Conservation (phyloP, 2,888 invertebrate genomes). For the Chrysolina americana region DNA sequence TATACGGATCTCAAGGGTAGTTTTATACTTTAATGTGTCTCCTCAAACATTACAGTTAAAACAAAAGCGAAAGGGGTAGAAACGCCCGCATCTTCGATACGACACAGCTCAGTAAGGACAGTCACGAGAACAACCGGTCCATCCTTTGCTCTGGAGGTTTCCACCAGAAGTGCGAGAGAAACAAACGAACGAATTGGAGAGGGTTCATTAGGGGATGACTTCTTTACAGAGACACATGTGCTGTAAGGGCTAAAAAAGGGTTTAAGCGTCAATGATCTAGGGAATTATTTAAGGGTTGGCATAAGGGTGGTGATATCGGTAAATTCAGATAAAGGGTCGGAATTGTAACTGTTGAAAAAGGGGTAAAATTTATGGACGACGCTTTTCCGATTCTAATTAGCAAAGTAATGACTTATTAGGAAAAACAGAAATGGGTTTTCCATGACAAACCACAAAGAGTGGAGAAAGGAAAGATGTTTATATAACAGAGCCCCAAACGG, state of each 20-base stretch:
- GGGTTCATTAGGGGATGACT: constrained; percentile 50
- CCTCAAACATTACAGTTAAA: constrained; percentile 63
- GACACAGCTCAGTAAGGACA: constrained; percentile 4
- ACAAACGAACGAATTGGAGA: constrained; percentile 34
- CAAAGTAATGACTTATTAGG: constrained; percentile 64
- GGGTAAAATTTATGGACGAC: constrained; percentile 64
- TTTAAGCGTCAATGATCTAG: constrained; percentile 67
- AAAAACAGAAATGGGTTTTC: constrained; percentile 53
- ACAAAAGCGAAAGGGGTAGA: constrained; percentile 64
- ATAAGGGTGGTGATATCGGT: constrained; percentile 65
- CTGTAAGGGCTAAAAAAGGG: constrained; percentile 64
- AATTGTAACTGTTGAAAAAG: constrained; percentile 61
- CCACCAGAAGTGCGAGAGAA: constrained; percentile 24
- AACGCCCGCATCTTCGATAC: constrained; percentile 61
- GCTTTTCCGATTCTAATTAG: constrained; percentile 64
- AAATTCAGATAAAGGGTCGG: constrained; percentile 66
- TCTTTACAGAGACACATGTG: constrained; percentile 62
- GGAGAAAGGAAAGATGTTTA: constrained; percentile 33
- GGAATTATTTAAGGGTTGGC: constrained; percentile 66
- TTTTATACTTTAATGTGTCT: constrained; percentile 66
- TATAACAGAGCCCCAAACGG: constrained; percentile 19
- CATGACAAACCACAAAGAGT: constrained; percentile 43
- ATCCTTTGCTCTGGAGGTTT: neutral
- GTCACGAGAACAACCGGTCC: constrained; percentile 1
- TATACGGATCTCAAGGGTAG: constrained; percentile 67